phyloP scores from a whole-genome alignment of 2,113 vertebrate species.

The Candoia aspera region DNA sequence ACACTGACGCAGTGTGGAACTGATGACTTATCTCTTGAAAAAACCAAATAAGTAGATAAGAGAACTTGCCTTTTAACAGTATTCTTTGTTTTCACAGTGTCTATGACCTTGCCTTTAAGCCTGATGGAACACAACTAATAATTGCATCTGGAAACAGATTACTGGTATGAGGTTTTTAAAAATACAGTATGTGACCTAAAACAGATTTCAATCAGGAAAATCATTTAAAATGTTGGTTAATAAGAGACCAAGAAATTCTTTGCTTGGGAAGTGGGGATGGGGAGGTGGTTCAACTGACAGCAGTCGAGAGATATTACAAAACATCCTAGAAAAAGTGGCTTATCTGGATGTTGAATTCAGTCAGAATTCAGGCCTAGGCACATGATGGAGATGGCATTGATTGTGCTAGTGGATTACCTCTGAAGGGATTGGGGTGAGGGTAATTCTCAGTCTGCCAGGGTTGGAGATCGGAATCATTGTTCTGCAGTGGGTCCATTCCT shows the following conservation, averaged over 20 bases:
- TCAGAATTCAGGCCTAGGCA: not conserved
- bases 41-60: not conserved
- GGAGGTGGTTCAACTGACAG: not conserved
- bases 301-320: not conserved
- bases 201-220: not conserved
- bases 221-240: not conserved
- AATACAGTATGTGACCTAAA: not conserved
- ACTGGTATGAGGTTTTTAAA: conserved; percentile 78
- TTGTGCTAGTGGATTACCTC: not conserved
- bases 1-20: not conserved
- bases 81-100: conserved; percentile 75
- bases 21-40: not conserved
- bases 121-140: conserved; percentile 95
- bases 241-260: not conserved
- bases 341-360: not conserved
- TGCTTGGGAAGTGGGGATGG: not conserved
- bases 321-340: not conserved
- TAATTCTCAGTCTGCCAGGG: not conserved
- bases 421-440: not conserved
- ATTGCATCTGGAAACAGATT: conserved; percentile 93
- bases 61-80: conserved; percentile 26
- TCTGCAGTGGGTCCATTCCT: not conserved
- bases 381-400: not conserved
- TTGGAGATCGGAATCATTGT: not conserved
- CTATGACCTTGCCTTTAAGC: conserved; percentile 96